Base-by-base conservation (phyloP, 2,113 vertebrate species). In the Nycticebus coucang region DNA sequence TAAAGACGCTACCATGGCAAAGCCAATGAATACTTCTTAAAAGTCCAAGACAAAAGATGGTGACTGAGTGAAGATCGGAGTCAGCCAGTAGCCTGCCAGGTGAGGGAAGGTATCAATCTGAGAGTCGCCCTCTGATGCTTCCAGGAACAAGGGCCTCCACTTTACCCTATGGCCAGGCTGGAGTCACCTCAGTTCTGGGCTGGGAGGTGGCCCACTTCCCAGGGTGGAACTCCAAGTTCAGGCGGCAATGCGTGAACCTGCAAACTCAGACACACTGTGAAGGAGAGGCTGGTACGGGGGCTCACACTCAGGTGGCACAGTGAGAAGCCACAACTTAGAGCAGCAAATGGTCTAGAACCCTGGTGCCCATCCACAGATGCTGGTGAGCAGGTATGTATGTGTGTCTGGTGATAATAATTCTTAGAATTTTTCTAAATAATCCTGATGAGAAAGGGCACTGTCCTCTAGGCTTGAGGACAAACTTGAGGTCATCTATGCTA, bases 21-120 rank as follows among this genome's bases (percentile, higher is more conserved):
- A 81, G 78, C 18, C n/a, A 45, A 45, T 28, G n/a, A 72, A 84
- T 59, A 18, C 57, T 87, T 64, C 62, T 69, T 82, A 86, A 86
- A 68, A 71, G 78, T 91, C 85, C 50, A 55, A 78, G 72, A 91
- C 82, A 83, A 92, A 96, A 92, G 60, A 77, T 72, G n/a, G 59
- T 4, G 72, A 74, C 22, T 37, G 9, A 59, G 62, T 2, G n/a
- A 90, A 72, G 78, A 87, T 3, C 55, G 45, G 19, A 72, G 53
- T 60, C 3, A 1, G 12, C 57, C 5, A 68, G 91, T 22, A 30
- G 35, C 59, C 5, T 1, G 35, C 4, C 41, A 50, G 37, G 41
- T 1, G 1, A 53, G 37, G n/a, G 50, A 64, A 45, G 0, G 6
- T 12, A 14, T 10, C 30, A 35, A 83, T 7, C 18, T 5, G 30